These are phyloP conservation scores for Hecatera dysodea DNA, from an alignment of 2,888 invertebrate species.

Conservation along the genomic window DNA sequence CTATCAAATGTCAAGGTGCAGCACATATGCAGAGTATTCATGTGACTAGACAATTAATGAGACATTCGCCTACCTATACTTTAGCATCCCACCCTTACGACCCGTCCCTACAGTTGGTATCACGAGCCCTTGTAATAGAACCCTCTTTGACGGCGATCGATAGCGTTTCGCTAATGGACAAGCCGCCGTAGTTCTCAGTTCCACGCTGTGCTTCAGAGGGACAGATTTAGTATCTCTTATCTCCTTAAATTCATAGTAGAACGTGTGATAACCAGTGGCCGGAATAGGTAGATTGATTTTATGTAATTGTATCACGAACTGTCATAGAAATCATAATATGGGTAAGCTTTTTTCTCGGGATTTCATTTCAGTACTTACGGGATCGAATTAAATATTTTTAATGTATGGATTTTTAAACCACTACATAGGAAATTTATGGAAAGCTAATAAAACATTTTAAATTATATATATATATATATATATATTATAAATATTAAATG, in stretches of 20 bases:
- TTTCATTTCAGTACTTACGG: no score
- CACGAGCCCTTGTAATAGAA: background rate
- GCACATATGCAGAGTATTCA: background rate
- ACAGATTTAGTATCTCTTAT: background rate
- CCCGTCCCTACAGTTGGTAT: background rate
- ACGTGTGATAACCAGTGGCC: no score
- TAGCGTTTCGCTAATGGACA: slow-evolving; percentile 13
- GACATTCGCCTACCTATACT: background rate
- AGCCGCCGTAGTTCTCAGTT: background rate
- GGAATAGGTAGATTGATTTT: no score
- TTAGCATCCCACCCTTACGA: background rate
- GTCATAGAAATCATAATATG: no score
- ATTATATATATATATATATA: no score
- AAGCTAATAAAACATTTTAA: no score
- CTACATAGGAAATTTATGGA: no score
- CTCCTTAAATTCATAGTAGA: background rate
- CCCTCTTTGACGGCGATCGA: slow-evolving; percentile 17
- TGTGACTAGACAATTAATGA: background rate
- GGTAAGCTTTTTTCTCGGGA: no score
- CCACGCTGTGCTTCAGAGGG: background rate
- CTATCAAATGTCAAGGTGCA: background rate
- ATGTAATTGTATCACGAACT: no score
- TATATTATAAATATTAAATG: no score
- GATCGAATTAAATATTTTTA: no score
- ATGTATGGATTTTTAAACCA: no score